Evolutionary conservation across 2,888 invertebrate species (phyloP).

Genomic region (Malthinus flaveolus): DNA sequence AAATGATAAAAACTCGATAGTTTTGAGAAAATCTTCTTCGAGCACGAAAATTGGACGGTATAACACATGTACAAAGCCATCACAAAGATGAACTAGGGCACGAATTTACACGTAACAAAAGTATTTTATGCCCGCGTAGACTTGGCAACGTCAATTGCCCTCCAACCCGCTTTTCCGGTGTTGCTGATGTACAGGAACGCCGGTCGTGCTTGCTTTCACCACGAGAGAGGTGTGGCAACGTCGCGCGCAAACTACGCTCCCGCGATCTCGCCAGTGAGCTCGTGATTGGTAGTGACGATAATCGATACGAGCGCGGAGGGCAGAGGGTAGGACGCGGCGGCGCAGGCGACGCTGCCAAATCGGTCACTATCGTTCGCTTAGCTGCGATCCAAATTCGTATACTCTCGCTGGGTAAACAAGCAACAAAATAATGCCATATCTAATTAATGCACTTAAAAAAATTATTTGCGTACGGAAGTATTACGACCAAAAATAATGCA

Average conservation of each 20-base stretch:
- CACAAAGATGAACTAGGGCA: slow-evolving; percentile 33
- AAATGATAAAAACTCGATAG: slow-evolving; percentile 31
- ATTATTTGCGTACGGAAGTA: not conserved
- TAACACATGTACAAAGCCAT: slow-evolving; percentile 40
- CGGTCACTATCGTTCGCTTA: slow-evolving; percentile 49
- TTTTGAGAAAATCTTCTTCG: slow-evolving; percentile 13
- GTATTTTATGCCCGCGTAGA: slow-evolving; percentile 27
- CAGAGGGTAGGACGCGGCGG: slow-evolving; percentile 60
- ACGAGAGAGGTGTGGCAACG: slow-evolving; percentile 50
- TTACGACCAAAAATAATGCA: not conserved
- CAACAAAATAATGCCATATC: slow-evolving; percentile 21
- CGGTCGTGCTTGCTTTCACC: slow-evolving; percentile 33
- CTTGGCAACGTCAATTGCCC: slow-evolving; percentile 47
- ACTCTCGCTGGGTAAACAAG: slow-evolving; percentile 26
- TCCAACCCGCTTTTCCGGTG: slow-evolving; percentile 27
- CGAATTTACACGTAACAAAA: slow-evolving; percentile 24
- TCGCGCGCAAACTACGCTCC: slow-evolving; percentile 61
- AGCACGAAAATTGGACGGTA: slow-evolving; percentile 29
- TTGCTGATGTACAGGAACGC: slow-evolving; percentile 26
- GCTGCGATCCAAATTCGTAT: slow-evolving; percentile 27
- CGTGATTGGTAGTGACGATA: slow-evolving; percentile 64
- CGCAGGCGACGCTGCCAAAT: slow-evolving; percentile 59
- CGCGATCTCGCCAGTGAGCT: slow-evolving; percentile 53
- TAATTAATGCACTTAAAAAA: slow-evolving; percentile 11
- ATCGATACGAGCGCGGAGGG: slow-evolving; percentile 66